Evolutionary conservation across 1,140 invertebrate genomes (phyloP).

Genomic region (Meloidogyne floridensis): DNA sequence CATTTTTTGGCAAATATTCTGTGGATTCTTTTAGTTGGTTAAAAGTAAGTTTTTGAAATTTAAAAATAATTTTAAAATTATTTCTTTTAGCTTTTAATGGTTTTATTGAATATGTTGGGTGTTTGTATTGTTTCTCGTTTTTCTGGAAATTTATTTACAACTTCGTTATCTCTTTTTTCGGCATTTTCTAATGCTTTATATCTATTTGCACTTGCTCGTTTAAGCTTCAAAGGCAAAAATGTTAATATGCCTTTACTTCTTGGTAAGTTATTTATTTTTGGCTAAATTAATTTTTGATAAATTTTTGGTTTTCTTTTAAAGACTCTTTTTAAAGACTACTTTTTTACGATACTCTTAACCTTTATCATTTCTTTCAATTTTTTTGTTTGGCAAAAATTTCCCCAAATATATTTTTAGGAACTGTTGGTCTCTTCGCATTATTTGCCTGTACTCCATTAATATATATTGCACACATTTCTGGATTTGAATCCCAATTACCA

Average conservation of each 20-base stretch:
- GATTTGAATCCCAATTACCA: slow-evolving; percentile 48
- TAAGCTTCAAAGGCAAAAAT: slow-evolving; percentile 32
- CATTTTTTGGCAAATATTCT: slow-evolving; percentile 36
- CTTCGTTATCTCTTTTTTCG: slow-evolving; percentile 43
- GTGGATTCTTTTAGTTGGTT: slow-evolving; percentile 40
- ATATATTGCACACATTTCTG: slow-evolving; percentile 38
- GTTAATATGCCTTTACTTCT: slow-evolving; percentile 49
- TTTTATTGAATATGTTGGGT: slow-evolving; percentile 36
- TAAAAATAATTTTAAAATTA: background rate
- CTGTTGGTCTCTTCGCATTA: slow-evolving; percentile 51
- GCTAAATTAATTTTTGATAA: background rate
- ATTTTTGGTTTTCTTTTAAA: background rate
- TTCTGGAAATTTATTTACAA: slow-evolving; percentile 43
- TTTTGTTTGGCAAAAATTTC: background rate
- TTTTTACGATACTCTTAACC: too few species aligned
- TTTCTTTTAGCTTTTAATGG: slow-evolving; percentile 14
- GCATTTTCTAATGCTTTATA: slow-evolving; percentile 50
- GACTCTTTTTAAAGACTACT: too few species aligned
- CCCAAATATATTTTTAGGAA: slow-evolving; percentile 31
- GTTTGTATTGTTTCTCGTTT: slow-evolving; percentile 42
- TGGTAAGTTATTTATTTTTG: slow-evolving; percentile 32
- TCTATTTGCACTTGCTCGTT: slow-evolving; percentile 37
- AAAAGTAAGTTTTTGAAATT: slow-evolving; percentile 32
- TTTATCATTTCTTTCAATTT: too few species aligned
- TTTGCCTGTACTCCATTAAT: slow-evolving; percentile 52